Conservation (phyloP, 2,113 vertebrate genomes). For the Amblyopsis rosae region DNA sequence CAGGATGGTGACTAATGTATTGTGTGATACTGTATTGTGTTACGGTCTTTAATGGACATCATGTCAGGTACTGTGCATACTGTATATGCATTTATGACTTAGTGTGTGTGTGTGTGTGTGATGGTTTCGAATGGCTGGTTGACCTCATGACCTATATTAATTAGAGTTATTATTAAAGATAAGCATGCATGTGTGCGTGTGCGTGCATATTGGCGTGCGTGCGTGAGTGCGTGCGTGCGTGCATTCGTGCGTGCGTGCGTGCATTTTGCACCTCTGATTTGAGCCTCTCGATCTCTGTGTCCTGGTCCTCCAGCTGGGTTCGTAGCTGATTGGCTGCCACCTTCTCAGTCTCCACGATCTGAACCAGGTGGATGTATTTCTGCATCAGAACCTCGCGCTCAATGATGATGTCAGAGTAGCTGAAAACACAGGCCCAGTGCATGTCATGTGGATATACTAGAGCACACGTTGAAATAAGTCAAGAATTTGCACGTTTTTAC, state of each 20-base stretch:
- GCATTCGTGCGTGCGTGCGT: background rate
- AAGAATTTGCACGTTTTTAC: background rate
- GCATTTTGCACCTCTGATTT: slow-evolving; percentile 86
- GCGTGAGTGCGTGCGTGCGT: background rate
- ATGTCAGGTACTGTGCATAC: too few relatives aligned
- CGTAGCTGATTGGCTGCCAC: slow-evolving; percentile 94
- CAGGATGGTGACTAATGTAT: too few relatives aligned
- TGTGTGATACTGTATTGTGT: too few relatives aligned
- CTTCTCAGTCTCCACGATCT: slow-evolving; percentile 98
- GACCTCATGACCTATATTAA: too few relatives aligned
- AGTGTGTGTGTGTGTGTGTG: background rate
- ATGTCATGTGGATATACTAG: background rate
- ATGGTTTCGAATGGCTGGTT: too few relatives aligned
- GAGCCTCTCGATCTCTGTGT: slow-evolving; percentile 94
- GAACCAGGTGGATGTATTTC: slow-evolving; percentile 96
- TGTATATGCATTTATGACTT: too few relatives aligned
- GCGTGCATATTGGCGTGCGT: background rate
- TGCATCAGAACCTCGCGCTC: slow-evolving; percentile 96
- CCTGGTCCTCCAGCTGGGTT: slow-evolving; percentile 96
- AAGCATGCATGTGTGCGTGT: background rate
- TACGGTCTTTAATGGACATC: too few relatives aligned
- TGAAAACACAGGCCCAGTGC: slow-evolving; percentile 50
- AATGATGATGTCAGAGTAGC: slow-evolving; percentile 93
- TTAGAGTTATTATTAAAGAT: too few relatives aligned
- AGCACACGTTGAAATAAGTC: background rate